Evolutionary conservation across 1,140 invertebrate genomes (phyloP).

Genomic region (Maniola jurtina): DNA sequence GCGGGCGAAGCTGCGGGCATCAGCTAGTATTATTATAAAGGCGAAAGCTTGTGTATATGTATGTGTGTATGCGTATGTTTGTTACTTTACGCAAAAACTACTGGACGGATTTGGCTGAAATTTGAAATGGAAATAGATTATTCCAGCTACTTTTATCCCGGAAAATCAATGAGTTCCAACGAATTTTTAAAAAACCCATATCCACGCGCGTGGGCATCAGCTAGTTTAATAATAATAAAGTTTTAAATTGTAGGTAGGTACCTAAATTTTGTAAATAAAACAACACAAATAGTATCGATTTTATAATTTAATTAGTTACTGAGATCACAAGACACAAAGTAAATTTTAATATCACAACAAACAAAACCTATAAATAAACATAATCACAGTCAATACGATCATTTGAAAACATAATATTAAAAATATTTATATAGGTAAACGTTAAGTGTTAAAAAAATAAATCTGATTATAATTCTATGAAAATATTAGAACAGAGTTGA

Average conservation of each 20-base stretch:
- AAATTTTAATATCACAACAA: slow-evolving; percentile 35
- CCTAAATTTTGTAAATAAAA: slow-evolving; percentile 10
- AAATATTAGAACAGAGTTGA: neutral
- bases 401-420: neutral
- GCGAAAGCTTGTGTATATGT: no score
- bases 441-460: neutral
- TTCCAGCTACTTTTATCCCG: no score
- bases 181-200: no score
- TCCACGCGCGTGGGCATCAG: no score
- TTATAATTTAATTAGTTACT: slow-evolving; percentile 65
- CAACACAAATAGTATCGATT: slow-evolving; percentile 39
- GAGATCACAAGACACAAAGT: slow-evolving; percentile 70
- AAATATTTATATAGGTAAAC: neutral
- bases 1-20: no score
- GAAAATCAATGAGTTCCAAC: no score
- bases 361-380: slow-evolving; percentile 27
- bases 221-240: no score
- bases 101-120: no score
- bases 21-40: no score
- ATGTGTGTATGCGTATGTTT: no score
- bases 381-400: slow-evolving; percentile 22
- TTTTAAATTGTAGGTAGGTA: neutral
- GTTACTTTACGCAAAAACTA: no score
- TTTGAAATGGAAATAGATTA: no score
- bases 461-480: neutral